Evolutionary conservation across 2,113 vertebrate genomes (phyloP), one percentile per base, ranked within the genome.

Genomic region (Tupaia tana): DNA sequence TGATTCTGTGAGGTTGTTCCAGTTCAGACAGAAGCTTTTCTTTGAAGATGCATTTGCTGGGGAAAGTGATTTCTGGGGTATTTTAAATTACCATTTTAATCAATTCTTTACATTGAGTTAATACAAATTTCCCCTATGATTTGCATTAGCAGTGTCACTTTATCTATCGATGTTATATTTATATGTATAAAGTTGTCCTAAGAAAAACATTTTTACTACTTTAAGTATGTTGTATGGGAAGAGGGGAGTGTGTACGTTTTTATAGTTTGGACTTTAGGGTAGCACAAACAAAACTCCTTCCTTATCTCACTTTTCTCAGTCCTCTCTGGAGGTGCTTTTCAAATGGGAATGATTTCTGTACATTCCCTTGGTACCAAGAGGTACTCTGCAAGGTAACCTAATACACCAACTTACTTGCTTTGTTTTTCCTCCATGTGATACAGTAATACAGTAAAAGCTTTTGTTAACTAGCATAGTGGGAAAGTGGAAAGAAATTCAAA

Each of bases 201-300:
- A 92, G 71, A 95, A 93, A 96, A 95, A 82, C 93, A 90, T 73
- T 95, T 91, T 96, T 95, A 78, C 77, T 97, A 89, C 96, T 97
- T 97, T 97, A 96, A 94, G 78, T 95, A 73, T 88, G 54, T 73
- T 85, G 31, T 75, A 54, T 86, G 77, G 88, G 78, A 95, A 90
- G 83, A 91, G 27, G 90, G 71, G 90, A 90, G 83, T 94, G 71
- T 94, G 95, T 87, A 95, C 92, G 83, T 95, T 95, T 97, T 91
- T 95, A 43, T 97, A 96, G 80, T 73, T 95, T 82, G 91, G 74
- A 94, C 54, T 89, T 96, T 95, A 88, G 89, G 84, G 90, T 94
- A 95, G 92, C 94, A 96, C 93, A 95, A 95, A 88, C 81, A 90
- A 89, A 96, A 90, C 84, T 88, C 31, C 31, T 92, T 93, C 80